Base-by-base conservation (phyloP, 2,888 invertebrate genomes). In the Nebria salina region DNA sequence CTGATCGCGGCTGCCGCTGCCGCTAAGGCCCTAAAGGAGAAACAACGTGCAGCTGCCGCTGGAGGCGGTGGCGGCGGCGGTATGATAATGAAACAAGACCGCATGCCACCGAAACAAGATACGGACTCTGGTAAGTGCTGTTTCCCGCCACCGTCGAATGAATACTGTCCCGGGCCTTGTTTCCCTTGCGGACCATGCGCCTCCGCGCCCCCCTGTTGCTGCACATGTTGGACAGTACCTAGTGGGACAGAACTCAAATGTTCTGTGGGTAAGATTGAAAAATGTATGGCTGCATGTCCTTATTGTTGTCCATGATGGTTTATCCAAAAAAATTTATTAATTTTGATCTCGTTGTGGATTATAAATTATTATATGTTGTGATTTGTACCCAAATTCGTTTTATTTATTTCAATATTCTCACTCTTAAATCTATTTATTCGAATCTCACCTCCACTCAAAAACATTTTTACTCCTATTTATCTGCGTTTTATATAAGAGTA, bases 51-150 rank as follows among this genome's bases (percentile, higher is more conserved):
- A 4, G 77, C 76, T 9, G 82, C 77, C n/a, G 81, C 64, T 20
- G 77, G 77, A 20, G 75, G 75, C 15, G 77, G 75, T 13, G 77
- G 42, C n/a, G 82, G 82, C 25, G 75, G 72, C 54, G 82, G 78
- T 9, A 43, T 43, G 7, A 81, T 76, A 13, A 76, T 76, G 76
- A 76, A 76, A 76, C 43, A 34, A n/a, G 76, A 76, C 20, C 25
- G 41, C n/a, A 8, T 15, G 8, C 65, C 76, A 20, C 42, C 41
- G 54, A 54, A 13, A 7, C 9, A 68, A 26, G 34, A 76, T n/a
- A 7, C 20, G 20, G 15, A 65, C n/a, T 68, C 9, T 13, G 26
- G 68, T 13, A 68, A 25, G n/a, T 15, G 9, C n/a, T 54, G 54
- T 1, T 6, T 54, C 54, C 4, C 4, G 2, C 34, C 34, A 5